Conservation (phyloP, 2,888 invertebrate genomes). For the Unio pictorum region DNA sequence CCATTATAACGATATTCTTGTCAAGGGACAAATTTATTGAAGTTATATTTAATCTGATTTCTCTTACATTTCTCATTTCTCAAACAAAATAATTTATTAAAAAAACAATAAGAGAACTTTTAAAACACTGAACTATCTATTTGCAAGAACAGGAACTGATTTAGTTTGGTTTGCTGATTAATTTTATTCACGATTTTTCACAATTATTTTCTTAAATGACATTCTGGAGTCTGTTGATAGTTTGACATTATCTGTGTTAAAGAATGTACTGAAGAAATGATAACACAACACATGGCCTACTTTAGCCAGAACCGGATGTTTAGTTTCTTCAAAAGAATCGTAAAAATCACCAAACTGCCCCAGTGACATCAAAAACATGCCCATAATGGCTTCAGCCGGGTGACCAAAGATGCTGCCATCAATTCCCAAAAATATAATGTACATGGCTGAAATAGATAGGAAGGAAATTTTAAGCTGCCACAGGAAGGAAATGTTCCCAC, state of each 20-base stretch:
- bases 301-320: constrained; percentile 86
- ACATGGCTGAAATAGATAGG: constrained; percentile 67
- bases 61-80: no score
- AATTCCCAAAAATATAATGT: constrained; percentile 69
- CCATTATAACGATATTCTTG: no score
- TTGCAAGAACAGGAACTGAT: background rate
- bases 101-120: no score
- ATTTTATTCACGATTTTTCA: background rate
- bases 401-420: constrained; percentile 73
- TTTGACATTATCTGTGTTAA: no score
- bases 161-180: background rate
- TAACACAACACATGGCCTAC: constrained; percentile 72
- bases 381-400: constrained; percentile 95
- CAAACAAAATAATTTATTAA: no score
- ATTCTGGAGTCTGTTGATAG: no score
- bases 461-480: background rate
- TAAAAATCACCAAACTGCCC: constrained; percentile 97
- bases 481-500: no score
- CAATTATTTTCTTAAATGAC: no score
- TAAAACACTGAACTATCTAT: no score
- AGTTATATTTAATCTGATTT: no score
- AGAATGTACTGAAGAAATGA: no score
- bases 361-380: constrained; percentile 98
- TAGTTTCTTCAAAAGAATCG: constrained; percentile 88
- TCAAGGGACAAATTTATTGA: no score